Percentiles rank a stretch among this genome's conserved stretches.
Conservation (phyloP, 2,113 vertebrate species). For the Dryoscopus gambensis region DNA sequence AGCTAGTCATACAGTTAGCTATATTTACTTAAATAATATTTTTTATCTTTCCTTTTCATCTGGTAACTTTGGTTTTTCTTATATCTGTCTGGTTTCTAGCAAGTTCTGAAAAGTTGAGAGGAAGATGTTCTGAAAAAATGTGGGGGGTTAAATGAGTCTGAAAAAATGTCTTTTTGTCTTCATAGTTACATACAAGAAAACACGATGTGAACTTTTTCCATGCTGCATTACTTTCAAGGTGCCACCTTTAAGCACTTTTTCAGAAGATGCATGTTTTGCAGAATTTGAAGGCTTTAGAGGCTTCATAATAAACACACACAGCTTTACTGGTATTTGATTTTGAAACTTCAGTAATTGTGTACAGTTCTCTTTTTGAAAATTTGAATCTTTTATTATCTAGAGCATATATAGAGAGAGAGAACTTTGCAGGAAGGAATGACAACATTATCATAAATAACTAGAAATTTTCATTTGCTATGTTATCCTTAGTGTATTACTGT, state of each 20-base stretch:
- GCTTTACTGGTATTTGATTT: background rate
- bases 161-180: background rate
- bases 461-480: background rate
- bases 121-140: background rate
- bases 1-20: background rate
- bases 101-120: background rate
- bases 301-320: background rate
- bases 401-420: background rate
- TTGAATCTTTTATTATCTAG: background rate
- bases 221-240: background rate
- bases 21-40: background rate
- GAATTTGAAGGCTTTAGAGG: background rate
- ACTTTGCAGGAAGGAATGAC: background rate
- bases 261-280: background rate
- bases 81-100: background rate
- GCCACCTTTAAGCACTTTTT: background rate
- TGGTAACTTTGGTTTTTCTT: background rate
- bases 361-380: background rate
- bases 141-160: accelerated
- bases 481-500: background rate
- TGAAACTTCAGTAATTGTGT: background rate
- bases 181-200: background rate
- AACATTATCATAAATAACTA: background rate
- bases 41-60: background rate
- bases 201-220: background rate